These are phyloP conservation scores for Leucosticte australis DNA, from an alignment of 2,113 vertebrate genomes.

Conservation along the genomic window DNA sequence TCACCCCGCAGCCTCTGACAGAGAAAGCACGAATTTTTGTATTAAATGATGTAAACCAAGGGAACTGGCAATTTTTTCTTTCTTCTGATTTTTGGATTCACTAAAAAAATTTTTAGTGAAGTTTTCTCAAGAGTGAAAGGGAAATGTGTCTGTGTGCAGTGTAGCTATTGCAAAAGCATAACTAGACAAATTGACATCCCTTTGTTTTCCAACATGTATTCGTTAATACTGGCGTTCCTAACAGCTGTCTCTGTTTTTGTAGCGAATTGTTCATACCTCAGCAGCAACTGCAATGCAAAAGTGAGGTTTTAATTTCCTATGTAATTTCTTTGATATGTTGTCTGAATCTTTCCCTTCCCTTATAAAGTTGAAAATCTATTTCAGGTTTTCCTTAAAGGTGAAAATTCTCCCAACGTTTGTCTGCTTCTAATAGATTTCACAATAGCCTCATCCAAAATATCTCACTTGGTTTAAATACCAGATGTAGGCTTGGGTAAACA, in stretches of 20 bases:
- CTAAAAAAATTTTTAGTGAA: background rate
- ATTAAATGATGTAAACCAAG: constrained; percentile 19
- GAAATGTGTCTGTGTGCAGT: background rate
- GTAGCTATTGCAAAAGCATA: background rate
- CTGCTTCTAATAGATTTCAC: background rate
- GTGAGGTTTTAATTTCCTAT: background rate
- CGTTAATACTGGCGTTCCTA: background rate
- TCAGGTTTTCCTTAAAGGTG: constrained; percentile 10
- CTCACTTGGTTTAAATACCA: background rate
- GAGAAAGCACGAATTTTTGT: constrained; percentile 27
- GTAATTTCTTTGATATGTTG: background rate
- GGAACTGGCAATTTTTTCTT: constrained; percentile 4
- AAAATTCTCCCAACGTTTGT: constrained; percentile 21
- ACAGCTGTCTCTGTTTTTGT: background rate
- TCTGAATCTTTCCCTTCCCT: background rate
- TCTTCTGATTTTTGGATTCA: constrained; percentile 17
- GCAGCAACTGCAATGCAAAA: background rate
- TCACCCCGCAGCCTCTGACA: background rate
- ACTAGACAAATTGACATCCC: fast-evolving
- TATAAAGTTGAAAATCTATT: background rate
- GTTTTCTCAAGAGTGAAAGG: background rate
- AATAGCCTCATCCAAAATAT: background rate
- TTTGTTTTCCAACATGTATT: background rate
- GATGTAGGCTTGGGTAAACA: background rate
- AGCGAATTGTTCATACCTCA: background rate